Conservation (phyloP, 2,888 invertebrate species). For the Carpatolechia fugitivella region DNA sequence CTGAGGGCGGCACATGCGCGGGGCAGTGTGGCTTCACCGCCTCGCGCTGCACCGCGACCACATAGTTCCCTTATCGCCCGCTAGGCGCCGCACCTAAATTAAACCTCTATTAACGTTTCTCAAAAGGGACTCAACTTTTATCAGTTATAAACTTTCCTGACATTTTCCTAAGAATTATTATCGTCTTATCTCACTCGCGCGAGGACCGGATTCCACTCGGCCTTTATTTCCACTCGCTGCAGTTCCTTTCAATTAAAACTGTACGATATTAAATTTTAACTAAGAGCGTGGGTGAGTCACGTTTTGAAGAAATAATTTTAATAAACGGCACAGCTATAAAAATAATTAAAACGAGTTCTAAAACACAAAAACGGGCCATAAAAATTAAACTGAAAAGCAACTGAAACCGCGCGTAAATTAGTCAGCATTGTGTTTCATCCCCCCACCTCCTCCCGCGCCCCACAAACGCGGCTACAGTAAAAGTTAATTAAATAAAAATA, state of each 20-base stretch:
- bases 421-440: constrained; percentile 58
- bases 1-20: not conserved
- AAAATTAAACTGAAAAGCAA: constrained; percentile 49
- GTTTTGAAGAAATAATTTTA: constrained; percentile 27
- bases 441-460: constrained; percentile 35
- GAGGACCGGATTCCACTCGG: constrained; percentile 55
- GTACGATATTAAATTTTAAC: constrained; percentile 17
- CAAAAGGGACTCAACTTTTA: constrained; percentile 74
- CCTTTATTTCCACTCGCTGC: constrained; percentile 56
- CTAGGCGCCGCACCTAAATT: constrained; percentile 63
- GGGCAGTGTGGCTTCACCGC: not conserved
- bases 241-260: constrained; percentile 61
- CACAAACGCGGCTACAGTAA: constrained; percentile 50
- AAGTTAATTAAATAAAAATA: constrained; percentile 73
- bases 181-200: constrained; percentile 64
- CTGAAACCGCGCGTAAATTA: constrained; percentile 63
- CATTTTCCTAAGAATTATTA: constrained; percentile 76
- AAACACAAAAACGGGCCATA: constrained; percentile 41
- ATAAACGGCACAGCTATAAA: constrained; percentile 36
- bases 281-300: constrained; percentile 23
- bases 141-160: constrained; percentile 77
- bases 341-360: constrained; percentile 44
- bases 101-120: constrained; percentile 75
- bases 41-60: constrained; percentile 5
- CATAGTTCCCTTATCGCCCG: constrained; percentile 50